Conservation (phyloP, 2,113 vertebrate genomes). For the rat (Rattus norvegicus) region DNA sequence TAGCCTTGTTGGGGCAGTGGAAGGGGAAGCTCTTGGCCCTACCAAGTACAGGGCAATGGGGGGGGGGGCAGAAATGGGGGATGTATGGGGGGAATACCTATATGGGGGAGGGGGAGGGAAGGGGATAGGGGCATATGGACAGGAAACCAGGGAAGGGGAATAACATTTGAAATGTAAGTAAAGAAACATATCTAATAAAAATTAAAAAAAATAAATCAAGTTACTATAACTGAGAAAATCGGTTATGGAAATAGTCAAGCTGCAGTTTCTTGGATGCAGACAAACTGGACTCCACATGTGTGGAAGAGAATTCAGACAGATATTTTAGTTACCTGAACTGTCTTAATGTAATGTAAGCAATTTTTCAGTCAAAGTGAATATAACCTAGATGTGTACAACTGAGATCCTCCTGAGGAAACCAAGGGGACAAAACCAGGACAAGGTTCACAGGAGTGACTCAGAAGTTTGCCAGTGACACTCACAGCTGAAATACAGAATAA, state of each 20-base stretch:
- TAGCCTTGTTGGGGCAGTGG: too few relatives aligned
- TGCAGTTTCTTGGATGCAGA: conserved; percentile 24
- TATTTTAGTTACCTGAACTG: conserved; percentile 2
- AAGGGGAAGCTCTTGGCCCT: too few relatives aligned
- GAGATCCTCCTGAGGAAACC: conserved; percentile 42
- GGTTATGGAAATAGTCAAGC: conserved; percentile 36
- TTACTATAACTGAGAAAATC: not conserved
- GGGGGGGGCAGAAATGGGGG: too few relatives aligned
- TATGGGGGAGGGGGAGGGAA: too few relatives aligned
- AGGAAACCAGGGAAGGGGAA: too few relatives aligned
- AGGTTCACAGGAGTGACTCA: conserved; percentile 65
- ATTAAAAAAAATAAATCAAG: not conserved
- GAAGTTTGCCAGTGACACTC: conserved; percentile 39
- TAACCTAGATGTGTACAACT: not conserved
- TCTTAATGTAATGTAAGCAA: conserved; percentile 35
- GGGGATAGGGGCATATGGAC: too few relatives aligned
- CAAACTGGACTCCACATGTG: not conserved
- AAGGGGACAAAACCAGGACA: not conserved
- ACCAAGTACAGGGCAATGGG: too few relatives aligned
- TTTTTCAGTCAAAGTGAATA: conserved; percentile 49
- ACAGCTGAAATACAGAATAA: conserved; percentile 36
- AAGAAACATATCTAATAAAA: too few relatives aligned
- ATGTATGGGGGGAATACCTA: too few relatives aligned
- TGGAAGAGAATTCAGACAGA: not conserved
- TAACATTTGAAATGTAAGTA: too few relatives aligned